Evolutionary conservation across 2,797 vertebrate genomes (phyloP), one percentile per base, ranked within the genome.

Genomic region (Apogon talboti): DNA sequence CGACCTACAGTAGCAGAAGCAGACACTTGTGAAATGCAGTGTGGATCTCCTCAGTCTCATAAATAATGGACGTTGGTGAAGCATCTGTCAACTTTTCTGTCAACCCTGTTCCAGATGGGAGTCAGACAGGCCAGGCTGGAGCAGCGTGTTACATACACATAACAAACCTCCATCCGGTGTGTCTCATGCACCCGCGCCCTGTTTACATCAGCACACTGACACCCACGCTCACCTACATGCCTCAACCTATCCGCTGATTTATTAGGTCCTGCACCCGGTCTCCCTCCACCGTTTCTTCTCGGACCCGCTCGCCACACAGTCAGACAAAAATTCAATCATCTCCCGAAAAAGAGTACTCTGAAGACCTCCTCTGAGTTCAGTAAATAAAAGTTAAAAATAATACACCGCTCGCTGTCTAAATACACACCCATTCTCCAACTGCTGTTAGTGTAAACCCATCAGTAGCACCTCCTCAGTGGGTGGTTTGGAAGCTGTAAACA

Each of bases 11-110:
- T 35, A 71, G 76, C 70, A 78, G 83, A 16, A 58, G 81, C 79
- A 82, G 79, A 79, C 76, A 43, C 66, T 71, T 40, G 70, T 78
- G 82, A 78, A 76, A 87, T 67, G 82, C 70, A 37, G 58, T 65
- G 75, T 48, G 79, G 78, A 81, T 80, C 82, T 84, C 66, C 81
- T 80, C 78, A 11, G 69, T 70, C 88, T 91, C 88, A 91, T 91
- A 91, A 90, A 91, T 91, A 91, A 91, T 90, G 88, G 87, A 90
- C 82, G 51, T 58, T 10, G 76, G 78, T 46, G 80, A 84, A 87
- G 83, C 88, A 89, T 87, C 90, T 81, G 88, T 89, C 90, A 90
- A 90, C 81, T 82, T 74, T 76, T 84, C 86, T 88, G 88, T 88
- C 87, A 89, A 74, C 83, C 66, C 52, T 55, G 78, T 76, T 90